These are phyloP conservation scores for Cataglyphis albicans DNA, from an alignment of 2,888 invertebrate species.

Conservation along the genomic window DNA sequence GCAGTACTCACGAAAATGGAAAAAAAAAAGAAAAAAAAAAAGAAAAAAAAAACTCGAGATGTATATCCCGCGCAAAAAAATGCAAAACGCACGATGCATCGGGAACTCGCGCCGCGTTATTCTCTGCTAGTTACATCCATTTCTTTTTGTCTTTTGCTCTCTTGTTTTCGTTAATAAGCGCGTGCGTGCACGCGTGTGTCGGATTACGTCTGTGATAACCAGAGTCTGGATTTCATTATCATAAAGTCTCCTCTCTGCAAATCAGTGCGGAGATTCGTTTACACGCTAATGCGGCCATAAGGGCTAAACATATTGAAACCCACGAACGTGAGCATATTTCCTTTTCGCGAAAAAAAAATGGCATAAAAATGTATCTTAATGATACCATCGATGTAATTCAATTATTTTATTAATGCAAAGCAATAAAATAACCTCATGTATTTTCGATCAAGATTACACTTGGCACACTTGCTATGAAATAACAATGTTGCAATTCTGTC, in stretches of 20 bases:
- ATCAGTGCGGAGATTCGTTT: conserved; percentile 63
- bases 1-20: conserved; percentile 83
- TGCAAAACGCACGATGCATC: conserved; percentile 67
- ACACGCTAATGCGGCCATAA: conserved; percentile 63
- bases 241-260: conserved; percentile 63
- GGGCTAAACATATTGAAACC: conserved; percentile 37
- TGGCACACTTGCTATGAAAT: background rate
- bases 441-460: background rate
- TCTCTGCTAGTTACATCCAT: background rate
- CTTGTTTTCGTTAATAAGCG: conserved; percentile 49
- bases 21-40: conserved; percentile 67
- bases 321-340: background rate
- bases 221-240: conserved; percentile 75
- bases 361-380: background rate
- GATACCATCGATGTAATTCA: background rate
- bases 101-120: conserved; percentile 15
- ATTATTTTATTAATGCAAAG: conserved; percentile 26
- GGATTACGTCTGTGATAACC: conserved; percentile 65
- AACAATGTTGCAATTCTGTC: background rate
- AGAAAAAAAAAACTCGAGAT: conserved; percentile 72
- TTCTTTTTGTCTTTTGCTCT: background rate
- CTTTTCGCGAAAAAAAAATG: background rate
- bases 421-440: background rate
- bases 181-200: conserved; percentile 24
- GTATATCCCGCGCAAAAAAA: conserved; percentile 71